A percentile compares a stretch with the other conserved stretches of the same genome.
Conservation (phyloP, 2,888 invertebrate species). For the Drosophila histrio region DNA sequence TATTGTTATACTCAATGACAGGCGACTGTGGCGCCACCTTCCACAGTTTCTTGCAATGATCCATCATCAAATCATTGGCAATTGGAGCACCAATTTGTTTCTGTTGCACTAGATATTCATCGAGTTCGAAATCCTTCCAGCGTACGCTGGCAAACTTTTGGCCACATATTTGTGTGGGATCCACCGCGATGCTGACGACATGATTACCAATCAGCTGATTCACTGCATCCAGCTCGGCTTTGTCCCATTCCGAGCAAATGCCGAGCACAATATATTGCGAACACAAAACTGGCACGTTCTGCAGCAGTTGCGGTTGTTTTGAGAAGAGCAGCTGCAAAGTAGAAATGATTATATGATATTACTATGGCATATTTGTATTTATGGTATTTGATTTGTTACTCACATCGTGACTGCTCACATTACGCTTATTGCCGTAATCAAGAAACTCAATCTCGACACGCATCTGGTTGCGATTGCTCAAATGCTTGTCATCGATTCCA, state of each 20-base stretch:
- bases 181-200: constrained; percentile 71
- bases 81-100: constrained; percentile 82
- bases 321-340: constrained; percentile 78
- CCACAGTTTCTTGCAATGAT: constrained; percentile 80
- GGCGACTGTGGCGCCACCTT: constrained; percentile 53
- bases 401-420: constrained; percentile 85
- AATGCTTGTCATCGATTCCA: constrained; percentile 36
- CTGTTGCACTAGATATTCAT: constrained; percentile 81
- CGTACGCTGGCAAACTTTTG: constrained; percentile 82
- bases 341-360: not conserved
- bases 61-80: constrained; percentile 76
- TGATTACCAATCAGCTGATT: constrained; percentile 73
- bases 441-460: constrained; percentile 88
- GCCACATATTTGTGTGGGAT: constrained; percentile 68
- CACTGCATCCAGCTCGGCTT: constrained; percentile 74
- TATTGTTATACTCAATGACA: constrained; percentile 55
- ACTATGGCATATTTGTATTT: not conserved
- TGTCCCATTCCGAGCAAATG: constrained; percentile 81
- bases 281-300: constrained; percentile 78
- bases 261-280: constrained; percentile 81
- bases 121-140: constrained; percentile 82
- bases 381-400: constrained; percentile 69
- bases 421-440: constrained; percentile 88
- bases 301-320: constrained; percentile 75
- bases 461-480: constrained; percentile 84